These are phyloP conservation scores for Tinea trinotella DNA, from an alignment of 2,888 invertebrate genomes.

Conservation along the genomic window DNA sequence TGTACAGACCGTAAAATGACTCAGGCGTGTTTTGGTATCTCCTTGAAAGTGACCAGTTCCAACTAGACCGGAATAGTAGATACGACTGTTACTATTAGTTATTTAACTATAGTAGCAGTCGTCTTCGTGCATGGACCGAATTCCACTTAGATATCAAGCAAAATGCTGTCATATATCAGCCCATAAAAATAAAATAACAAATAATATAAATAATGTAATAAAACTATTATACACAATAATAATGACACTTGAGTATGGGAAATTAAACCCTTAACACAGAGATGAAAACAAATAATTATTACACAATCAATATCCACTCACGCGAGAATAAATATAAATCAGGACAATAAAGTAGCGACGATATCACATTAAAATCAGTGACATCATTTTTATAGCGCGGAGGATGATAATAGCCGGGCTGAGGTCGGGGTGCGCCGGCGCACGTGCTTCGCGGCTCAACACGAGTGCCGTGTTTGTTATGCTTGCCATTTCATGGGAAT, in stretches of 20 bases:
- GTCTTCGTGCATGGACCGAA: no score
- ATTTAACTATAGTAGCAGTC: no score
- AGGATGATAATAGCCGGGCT: constrained; percentile 46
- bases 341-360: constrained; percentile 40
- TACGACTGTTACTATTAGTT: no score
- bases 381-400: constrained; percentile 44
- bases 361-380: constrained; percentile 36
- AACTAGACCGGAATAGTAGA: no score
- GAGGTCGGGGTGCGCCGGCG: constrained; percentile 42
- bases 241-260: constrained; percentile 16
- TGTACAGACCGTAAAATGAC: no score
- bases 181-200: background rate
- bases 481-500: constrained; percentile 64
- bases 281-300: constrained; percentile 65
- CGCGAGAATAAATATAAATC: constrained; percentile 53
- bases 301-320: constrained; percentile 56
- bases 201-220: background rate
- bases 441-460: constrained; percentile 29
- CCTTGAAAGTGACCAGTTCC: no score
- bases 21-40: no score
- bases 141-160: no score
- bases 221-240: background rate
- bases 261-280: constrained; percentile 20
- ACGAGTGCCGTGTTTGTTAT: constrained; percentile 31
- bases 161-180: no score